Percentiles rank a stretch among this genome's conserved stretches.
These are phyloP conservation scores for Teleogryllus occipitalis DNA, from an alignment of 1,140 invertebrate species.

Conservation along the genomic window DNA sequence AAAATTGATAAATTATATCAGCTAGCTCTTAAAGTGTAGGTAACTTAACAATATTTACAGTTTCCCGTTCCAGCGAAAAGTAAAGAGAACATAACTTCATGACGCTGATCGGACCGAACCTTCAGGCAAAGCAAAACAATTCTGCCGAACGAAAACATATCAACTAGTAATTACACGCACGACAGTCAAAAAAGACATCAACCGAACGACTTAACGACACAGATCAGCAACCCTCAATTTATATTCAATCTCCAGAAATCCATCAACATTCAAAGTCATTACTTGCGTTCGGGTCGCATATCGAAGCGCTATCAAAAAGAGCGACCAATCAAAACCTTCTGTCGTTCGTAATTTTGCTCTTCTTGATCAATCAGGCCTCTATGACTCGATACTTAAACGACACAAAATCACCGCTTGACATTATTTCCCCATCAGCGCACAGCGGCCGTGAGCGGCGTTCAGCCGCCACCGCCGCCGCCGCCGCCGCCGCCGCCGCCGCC, in stretches of 20 bases:
- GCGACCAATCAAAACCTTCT: background rate
- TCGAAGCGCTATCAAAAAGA: background rate
- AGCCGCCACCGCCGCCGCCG: too few species aligned
- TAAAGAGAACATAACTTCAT: background rate
- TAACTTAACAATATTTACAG: background rate
- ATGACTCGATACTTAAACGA: background rate
- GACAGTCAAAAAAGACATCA: too few species aligned
- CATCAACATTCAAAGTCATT: background rate
- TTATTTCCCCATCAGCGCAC: background rate
- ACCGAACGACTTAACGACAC: background rate
- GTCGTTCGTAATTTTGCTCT: background rate
- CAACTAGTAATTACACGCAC: too few species aligned
- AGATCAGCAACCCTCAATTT: background rate
- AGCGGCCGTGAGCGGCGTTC: background rate
- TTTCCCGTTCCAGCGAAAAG: background rate
- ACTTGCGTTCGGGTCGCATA: background rate
- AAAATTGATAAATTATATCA: constrained; percentile 6
- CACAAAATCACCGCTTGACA: background rate
- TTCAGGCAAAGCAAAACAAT: too few species aligned
- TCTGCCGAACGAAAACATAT: too few species aligned
- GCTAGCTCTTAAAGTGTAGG: background rate
- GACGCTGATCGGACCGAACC: background rate
- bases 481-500: too few species aligned
- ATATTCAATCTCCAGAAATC: background rate
- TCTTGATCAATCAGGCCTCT: background rate